Percentiles rank a stretch among this genome's conserved stretches.
These are phyloP conservation scores for Parazoanthus atlanticus DNA, from an alignment of 92 coral and sea anemone genomes.

Conservation along the genomic window DNA sequence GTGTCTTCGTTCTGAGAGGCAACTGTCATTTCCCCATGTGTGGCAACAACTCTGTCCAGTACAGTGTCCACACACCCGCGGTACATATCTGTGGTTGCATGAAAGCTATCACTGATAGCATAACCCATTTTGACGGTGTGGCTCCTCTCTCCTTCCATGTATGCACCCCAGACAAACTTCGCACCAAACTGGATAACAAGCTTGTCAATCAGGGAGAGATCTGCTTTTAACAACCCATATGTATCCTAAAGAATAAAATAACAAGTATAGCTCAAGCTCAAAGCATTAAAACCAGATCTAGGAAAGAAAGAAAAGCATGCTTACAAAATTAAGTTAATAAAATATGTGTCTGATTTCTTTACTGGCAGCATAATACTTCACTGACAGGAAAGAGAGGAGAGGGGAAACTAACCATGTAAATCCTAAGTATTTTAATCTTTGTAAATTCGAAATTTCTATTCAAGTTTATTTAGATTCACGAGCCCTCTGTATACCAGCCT, in stretches of 20 bases:
- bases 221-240: neutral
- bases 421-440: no score
- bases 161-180: constrained; percentile 28
- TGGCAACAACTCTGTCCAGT: neutral
- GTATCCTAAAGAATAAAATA: neutral
- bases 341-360: no score
- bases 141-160: constrained; percentile 22
- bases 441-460: no score
- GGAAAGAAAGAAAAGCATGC: no score
- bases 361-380: no score
- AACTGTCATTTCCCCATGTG: neutral
- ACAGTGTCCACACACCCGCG: neutral
- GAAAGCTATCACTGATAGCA: constrained; percentile 2
- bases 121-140: neutral
- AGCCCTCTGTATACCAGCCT: no score
- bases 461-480: no score
- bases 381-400: no score
- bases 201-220: constrained; percentile 17
- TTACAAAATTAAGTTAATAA: no score
- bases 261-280: no score
- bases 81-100: constrained; percentile 4
- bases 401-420: no score
- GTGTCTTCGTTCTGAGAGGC: constrained; percentile 2
- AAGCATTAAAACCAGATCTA: no score
- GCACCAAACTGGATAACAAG: constrained; percentile 19